A percentile compares a stretch with the other conserved stretches of the same genome.
phyloP scores from a whole-genome alignment of 2,888 invertebrate genomes.

The Aromia moschata region DNA sequence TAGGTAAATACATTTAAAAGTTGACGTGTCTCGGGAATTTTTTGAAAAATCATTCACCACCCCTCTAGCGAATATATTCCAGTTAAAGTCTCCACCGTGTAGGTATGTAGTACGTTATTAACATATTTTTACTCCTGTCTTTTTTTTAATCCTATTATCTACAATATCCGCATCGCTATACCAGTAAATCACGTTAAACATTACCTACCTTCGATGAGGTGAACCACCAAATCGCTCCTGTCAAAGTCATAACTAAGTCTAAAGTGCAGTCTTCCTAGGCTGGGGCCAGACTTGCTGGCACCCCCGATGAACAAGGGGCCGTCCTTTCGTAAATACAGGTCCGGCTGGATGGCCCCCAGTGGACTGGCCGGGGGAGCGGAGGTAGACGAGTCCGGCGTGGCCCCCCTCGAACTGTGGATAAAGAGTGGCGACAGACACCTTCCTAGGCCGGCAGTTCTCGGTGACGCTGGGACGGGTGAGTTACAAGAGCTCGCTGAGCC shows the following conservation, averaged over 20 bases:
- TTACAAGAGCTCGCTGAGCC: constrained; percentile 61
- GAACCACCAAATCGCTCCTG: constrained; percentile 88
- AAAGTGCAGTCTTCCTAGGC: constrained; percentile 83
- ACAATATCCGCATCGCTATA: no score
- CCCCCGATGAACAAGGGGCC: constrained; percentile 76
- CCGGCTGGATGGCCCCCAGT: constrained; percentile 85
- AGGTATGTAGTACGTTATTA: no score
- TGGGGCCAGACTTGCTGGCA: constrained; percentile 68
- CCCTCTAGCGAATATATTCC: no score
- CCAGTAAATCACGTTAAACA: no score
- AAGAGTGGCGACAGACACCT: constrained; percentile 81
- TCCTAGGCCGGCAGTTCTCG: constrained; percentile 53
- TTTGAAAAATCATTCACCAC: no score
- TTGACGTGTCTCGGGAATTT: no score
- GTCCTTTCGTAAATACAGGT: constrained; percentile 83
- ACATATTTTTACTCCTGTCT: no score
- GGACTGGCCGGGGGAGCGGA: constrained; percentile 62
- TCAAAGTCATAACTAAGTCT: constrained; percentile 90
- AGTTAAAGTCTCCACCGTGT: no score
- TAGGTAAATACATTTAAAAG: no score
- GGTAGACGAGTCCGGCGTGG: constrained; percentile 52
- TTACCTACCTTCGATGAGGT: constrained; percentile 92
- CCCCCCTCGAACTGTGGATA: constrained; percentile 74
- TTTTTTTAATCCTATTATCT: no score
- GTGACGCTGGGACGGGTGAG: constrained; percentile 57